Conservation (phyloP, 2,113 vertebrate genomes). For the Hyperoodon ampullatus region DNA sequence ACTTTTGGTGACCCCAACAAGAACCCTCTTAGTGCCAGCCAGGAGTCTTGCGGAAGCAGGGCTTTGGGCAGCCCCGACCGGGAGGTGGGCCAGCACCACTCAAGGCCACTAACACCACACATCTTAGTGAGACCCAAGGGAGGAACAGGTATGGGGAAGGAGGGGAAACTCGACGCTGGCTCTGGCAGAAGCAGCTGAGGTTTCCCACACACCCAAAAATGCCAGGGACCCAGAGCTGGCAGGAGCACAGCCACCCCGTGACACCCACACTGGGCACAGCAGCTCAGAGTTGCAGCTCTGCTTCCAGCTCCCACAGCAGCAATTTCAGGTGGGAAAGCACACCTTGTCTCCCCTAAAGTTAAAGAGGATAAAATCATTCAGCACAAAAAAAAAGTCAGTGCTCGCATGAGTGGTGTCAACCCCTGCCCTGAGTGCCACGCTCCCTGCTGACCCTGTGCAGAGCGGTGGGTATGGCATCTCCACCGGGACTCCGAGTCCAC, state of each 20-base stretch:
- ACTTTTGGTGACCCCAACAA: constrained; percentile 52
- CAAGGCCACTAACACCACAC: background rate
- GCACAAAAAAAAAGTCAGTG: background rate
- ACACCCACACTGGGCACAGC: background rate
- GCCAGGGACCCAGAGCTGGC: background rate
- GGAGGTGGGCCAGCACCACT: background rate
- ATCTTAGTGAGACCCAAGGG: background rate
- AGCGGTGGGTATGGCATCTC: background rate
- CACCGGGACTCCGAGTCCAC: background rate
- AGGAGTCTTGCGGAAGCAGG: background rate
- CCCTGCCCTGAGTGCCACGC: constrained; percentile 43
- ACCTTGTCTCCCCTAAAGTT: background rate
- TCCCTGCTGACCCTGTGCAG: background rate
- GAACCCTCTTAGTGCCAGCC: constrained; percentile 22
- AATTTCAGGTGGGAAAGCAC: background rate
- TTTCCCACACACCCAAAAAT: background rate
- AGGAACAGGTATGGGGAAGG: background rate
- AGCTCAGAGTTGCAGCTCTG: background rate
- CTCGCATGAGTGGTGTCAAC: background rate
- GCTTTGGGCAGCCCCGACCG: background rate
- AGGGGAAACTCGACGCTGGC: background rate
- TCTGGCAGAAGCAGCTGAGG: background rate
- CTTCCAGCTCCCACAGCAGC: constrained; percentile 63
- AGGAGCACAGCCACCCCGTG: background rate
- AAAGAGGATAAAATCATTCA: background rate